These are phyloP conservation scores for Petaurus breviceps DNA, from an alignment of 2,113 vertebrate species.

Conservation along the genomic window DNA sequence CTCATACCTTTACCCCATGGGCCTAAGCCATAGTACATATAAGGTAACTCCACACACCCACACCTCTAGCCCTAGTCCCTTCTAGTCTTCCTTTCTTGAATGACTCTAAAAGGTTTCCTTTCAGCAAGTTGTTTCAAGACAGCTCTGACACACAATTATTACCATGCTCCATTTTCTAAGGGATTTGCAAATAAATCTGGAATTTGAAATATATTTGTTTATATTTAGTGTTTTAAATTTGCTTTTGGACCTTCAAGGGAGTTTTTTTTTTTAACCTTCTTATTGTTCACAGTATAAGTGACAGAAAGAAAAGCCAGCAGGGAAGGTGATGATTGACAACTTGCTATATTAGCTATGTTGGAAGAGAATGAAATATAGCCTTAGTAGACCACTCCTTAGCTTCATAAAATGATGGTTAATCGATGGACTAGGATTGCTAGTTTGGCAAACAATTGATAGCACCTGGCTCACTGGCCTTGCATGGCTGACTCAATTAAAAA, in stretches of 20 bases:
- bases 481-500: conserved; percentile 52
- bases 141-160: conserved; percentile 5
- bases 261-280: neutral
- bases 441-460: conserved; percentile 50
- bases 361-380: conserved; percentile 27
- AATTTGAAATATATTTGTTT: neutral
- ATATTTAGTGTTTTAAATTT: conserved; percentile 17
- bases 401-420: conserved; percentile 61
- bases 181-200: neutral
- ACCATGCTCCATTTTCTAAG: neutral
- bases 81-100: neutral
- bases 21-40: neutral
- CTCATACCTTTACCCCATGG: neutral
- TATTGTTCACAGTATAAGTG: neutral
- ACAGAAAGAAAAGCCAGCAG: neutral
- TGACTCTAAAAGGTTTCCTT: conserved; percentile 39
- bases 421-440: conserved; percentile 23
- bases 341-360: conserved; percentile 16
- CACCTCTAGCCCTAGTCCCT: neutral
- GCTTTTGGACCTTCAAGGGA: neutral
- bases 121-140: conserved; percentile 1
- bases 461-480: conserved; percentile 23
- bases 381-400: conserved; percentile 45
- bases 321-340: neutral
- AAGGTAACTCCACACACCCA: neutral